Conservation (phyloP, 2,113 vertebrate genomes). For the Dipodomys merriami region DNA sequence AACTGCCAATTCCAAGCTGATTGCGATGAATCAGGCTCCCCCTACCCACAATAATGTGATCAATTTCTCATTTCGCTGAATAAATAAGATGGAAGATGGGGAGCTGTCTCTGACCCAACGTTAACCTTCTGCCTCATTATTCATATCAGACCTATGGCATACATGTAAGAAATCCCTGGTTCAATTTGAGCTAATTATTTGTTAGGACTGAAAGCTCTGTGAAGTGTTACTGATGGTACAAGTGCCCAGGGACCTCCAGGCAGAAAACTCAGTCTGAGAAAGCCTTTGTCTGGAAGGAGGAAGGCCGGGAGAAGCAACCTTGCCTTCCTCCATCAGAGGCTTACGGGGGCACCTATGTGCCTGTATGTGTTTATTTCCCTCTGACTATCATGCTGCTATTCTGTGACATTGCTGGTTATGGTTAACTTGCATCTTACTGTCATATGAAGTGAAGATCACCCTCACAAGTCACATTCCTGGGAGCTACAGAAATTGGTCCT, state of each 20-base stretch:
- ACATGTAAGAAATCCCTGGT: conserved; percentile 89
- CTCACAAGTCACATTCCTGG: background rate
- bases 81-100: conserved; percentile 97
- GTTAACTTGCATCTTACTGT: conserved; percentile 17
- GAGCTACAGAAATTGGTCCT: background rate
- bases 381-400: background rate
- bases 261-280: conserved; percentile 81
- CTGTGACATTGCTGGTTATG: conserved; percentile 22
- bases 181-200: conserved; percentile 95
- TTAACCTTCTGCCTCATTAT: conserved; percentile 96
- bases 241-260: conserved; percentile 89
- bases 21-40: conserved; percentile 98
- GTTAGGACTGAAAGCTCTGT: conserved; percentile 87
- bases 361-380: background rate
- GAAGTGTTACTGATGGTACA: conserved; percentile 92
- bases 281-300: conserved; percentile 83
- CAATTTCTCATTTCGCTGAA: conserved; percentile 99
- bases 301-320: conserved; percentile 59
- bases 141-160: conserved; percentile 93
- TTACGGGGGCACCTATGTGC: rapidly evolving
- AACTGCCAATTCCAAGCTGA: conserved; percentile 98
- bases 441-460: background rate
- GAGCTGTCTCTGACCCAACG: conserved; percentile 92
- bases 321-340: background rate
- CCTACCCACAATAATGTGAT: conserved; percentile 98